Conservation (phyloP, 1,140 invertebrate species). For the Callitettix versicolor region DNA sequence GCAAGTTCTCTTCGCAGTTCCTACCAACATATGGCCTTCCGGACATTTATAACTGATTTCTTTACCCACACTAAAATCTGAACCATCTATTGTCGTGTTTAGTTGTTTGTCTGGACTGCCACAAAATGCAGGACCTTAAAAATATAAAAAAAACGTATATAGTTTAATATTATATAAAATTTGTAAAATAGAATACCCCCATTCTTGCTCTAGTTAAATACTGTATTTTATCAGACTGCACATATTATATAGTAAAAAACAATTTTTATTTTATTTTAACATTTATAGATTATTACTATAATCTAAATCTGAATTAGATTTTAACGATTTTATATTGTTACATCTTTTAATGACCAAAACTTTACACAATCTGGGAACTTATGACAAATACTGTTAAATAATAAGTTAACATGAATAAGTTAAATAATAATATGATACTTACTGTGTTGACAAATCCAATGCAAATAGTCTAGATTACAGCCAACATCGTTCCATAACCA, state of each 20-base stretch:
- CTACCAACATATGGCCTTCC: conserved; percentile 70
- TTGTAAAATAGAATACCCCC: not conserved
- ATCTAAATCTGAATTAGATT: too few species aligned
- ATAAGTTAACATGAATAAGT: too few species aligned
- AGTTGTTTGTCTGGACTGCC: conserved; percentile 75
- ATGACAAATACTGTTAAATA: too few species aligned
- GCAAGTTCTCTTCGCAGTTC: conserved; percentile 57
- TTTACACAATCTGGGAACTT: too few species aligned
- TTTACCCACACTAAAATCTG: conserved; percentile 55
- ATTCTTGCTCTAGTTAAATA: too few species aligned
- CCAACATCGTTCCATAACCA: conserved; percentile 94
- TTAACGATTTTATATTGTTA: too few species aligned
- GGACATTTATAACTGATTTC: conserved; percentile 69
- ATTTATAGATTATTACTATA: too few species aligned
- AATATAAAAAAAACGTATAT: conserved; percentile 18
- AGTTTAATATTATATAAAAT: conserved; percentile 1
- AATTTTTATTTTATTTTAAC: too few species aligned
- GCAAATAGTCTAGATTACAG: conserved; percentile 82
- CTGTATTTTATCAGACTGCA: too few species aligned
- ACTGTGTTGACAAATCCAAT: conserved; percentile 88
- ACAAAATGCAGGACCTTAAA: conserved; percentile 67
- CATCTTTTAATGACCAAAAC: too few species aligned
- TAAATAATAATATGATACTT: too few species aligned
- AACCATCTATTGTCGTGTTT: conserved; percentile 70
- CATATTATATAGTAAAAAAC: too few species aligned